Conservation (phyloP, 2,888 invertebrate genomes). For the Limnephilus auricula region DNA sequence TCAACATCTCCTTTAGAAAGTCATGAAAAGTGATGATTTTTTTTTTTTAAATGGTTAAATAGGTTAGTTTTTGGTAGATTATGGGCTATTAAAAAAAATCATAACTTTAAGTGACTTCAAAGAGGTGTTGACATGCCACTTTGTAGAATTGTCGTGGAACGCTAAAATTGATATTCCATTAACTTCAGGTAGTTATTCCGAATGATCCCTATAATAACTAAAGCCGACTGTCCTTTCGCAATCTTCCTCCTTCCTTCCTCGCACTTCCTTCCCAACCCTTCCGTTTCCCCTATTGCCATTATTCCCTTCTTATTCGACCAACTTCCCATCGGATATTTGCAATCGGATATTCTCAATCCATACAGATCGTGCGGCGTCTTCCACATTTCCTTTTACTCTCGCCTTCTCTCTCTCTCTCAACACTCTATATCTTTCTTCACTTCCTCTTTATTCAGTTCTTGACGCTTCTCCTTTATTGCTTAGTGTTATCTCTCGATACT, state of each 20-base stretch:
- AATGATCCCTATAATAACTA: background rate
- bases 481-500: background rate
- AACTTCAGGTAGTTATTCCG: background rate
- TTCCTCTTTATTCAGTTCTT: background rate
- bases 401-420: background rate
- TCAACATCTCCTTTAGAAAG: too few species aligned
- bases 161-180: background rate
- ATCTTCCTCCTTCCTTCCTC: background rate
- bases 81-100: too few species aligned
- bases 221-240: background rate
- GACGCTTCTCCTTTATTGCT: background rate
- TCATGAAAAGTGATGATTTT: too few species aligned
- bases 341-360: constrained; percentile 17
- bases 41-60: too few species aligned
- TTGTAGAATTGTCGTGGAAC: too few species aligned
- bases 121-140: too few species aligned
- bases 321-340: background rate
- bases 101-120: too few species aligned
- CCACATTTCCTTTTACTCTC: background rate
- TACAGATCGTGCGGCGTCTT: constrained; percentile 16
- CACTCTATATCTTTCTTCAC: background rate
- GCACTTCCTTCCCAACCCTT: background rate
- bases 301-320: background rate
- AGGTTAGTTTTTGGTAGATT: too few species aligned
- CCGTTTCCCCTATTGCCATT: background rate